These are phyloP conservation scores for Hybognathus amarus DNA, from an alignment of 2,797 vertebrate species.

Conservation along the genomic window DNA sequence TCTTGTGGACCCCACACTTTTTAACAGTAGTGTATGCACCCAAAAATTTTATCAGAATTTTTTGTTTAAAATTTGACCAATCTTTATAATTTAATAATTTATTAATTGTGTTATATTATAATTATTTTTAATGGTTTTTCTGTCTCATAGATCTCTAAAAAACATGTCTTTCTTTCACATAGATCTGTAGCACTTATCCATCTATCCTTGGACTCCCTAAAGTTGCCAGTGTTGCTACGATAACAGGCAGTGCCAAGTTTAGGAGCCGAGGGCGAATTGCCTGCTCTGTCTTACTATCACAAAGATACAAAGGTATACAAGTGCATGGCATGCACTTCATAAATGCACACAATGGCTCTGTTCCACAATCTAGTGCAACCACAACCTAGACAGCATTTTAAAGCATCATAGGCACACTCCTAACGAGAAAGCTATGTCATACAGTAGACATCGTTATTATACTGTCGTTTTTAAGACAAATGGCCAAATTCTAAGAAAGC, in stretches of 20 bases:
- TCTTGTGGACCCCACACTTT: not conserved
- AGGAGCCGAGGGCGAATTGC: slow-evolving; percentile 82
- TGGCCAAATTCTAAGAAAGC: not conserved
- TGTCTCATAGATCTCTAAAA: not conserved
- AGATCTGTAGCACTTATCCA: slow-evolving; percentile 81
- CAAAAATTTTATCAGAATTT: not conserved
- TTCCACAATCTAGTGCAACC: not conserved
- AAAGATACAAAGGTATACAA: slow-evolving; percentile 78
- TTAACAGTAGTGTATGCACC: not conserved
- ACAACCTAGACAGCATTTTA: slow-evolving; percentile 49
- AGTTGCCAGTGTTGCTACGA: slow-evolving; percentile 69
- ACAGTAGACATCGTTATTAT: not conserved
- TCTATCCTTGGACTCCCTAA: slow-evolving; percentile 77
- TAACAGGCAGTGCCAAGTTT: slow-evolving; percentile 82
- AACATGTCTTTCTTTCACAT: slow-evolving; percentile 16
- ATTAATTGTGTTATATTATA: not conserved
- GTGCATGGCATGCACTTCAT: not conserved
- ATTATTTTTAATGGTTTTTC: not conserved
- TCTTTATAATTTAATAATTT: not conserved
- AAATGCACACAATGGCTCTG: not conserved
- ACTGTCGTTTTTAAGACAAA: not conserved
- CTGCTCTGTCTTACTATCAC: slow-evolving; percentile 81
- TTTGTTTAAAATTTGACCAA: not conserved
- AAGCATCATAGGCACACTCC: not conserved
- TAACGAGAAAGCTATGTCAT: not conserved